These are phyloP conservation scores for Spodoptera picta DNA, from an alignment of 2,888 invertebrate species.

Conservation along the genomic window DNA sequence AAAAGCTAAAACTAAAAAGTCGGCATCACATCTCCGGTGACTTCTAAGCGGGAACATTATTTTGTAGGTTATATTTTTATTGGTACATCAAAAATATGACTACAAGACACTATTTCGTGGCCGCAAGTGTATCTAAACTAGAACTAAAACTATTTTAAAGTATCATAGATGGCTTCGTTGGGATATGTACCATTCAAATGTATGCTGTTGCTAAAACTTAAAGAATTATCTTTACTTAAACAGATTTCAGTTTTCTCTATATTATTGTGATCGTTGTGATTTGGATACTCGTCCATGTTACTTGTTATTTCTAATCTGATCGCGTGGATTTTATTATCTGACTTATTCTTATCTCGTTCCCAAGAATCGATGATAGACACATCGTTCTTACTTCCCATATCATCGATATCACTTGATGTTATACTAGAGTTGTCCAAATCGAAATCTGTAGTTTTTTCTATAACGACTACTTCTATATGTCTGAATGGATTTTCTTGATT, in stretches of 20 bases:
- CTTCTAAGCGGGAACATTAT: conserved; percentile 49
- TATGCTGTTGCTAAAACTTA: conserved; percentile 87
- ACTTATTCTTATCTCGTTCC: conserved; percentile 77
- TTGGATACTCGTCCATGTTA: conserved; percentile 83
- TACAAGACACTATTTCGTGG: conserved; percentile 62
- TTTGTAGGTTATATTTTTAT: conserved; percentile 63
- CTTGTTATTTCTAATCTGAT: conserved; percentile 86
- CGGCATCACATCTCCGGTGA: conserved; percentile 47
- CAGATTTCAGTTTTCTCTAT: conserved; percentile 76
- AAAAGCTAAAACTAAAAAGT: conserved; percentile 38
- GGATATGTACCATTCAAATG: conserved; percentile 88
- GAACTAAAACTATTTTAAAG: conserved; percentile 77
- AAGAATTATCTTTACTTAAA: conserved; percentile 80
- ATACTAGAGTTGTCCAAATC: conserved; percentile 83
- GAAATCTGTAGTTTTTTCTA: conserved; percentile 85
- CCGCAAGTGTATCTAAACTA: conserved; percentile 57
- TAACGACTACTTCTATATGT: conserved; percentile 87
- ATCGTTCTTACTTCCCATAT: conserved; percentile 80
- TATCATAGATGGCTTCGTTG: conserved; percentile 88
- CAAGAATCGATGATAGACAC: conserved; percentile 85
- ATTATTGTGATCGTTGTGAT: conserved; percentile 65
- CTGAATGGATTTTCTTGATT: conserved; percentile 85
- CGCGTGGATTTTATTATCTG: conserved; percentile 82
- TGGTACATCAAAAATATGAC: conserved; percentile 67
- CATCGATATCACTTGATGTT: conserved; percentile 81